A percentile compares a stretch with the other conserved stretches of the same genome.
phyloP scores from a whole-genome alignment of 2,888 invertebrate species.

The Spisula subtruncata region DNA sequence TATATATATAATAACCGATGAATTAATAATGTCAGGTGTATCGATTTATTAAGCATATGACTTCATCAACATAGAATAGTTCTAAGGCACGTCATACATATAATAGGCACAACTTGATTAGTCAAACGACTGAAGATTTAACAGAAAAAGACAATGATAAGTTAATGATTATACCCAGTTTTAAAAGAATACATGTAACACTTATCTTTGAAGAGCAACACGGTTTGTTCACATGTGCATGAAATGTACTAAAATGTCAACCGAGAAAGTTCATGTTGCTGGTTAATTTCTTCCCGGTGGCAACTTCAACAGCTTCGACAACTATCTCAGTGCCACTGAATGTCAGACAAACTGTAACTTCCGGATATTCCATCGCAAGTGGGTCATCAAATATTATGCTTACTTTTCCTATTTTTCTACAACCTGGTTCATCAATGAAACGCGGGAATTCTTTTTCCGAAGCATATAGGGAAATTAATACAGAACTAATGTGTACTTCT shows the following conservation, averaged over 20 bases:
- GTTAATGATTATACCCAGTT: too few species aligned
- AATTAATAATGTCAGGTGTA: too few species aligned
- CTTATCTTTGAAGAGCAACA: too few species aligned
- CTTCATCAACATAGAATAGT: too few species aligned
- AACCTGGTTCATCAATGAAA: slow-evolving; percentile 44
- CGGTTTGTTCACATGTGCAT: too few species aligned
- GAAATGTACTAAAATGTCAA: background rate
- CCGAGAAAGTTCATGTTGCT: background rate
- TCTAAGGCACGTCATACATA: too few species aligned
- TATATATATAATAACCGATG: too few species aligned
- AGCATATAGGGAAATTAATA: slow-evolving; percentile 35
- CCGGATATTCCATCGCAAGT: background rate
- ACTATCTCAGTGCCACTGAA: background rate
- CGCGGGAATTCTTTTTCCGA: slow-evolving; percentile 22
- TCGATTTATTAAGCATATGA: too few species aligned
- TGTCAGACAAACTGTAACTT: background rate
- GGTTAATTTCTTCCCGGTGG: slow-evolving; percentile 1
- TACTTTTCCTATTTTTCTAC: slow-evolving; percentile 38
- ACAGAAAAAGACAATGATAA: too few species aligned
- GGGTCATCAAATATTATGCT: slow-evolving; percentile 26
- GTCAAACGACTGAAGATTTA: too few species aligned
- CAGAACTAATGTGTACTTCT: background rate
- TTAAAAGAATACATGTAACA: too few species aligned
- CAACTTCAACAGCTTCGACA: background rate
- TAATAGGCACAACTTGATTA: too few species aligned